Percentiles rank a stretch among this genome's conserved stretches.
Evolutionary conservation across 2,888 invertebrate species (phyloP).

Genomic region (Serrognathus titanus): DNA sequence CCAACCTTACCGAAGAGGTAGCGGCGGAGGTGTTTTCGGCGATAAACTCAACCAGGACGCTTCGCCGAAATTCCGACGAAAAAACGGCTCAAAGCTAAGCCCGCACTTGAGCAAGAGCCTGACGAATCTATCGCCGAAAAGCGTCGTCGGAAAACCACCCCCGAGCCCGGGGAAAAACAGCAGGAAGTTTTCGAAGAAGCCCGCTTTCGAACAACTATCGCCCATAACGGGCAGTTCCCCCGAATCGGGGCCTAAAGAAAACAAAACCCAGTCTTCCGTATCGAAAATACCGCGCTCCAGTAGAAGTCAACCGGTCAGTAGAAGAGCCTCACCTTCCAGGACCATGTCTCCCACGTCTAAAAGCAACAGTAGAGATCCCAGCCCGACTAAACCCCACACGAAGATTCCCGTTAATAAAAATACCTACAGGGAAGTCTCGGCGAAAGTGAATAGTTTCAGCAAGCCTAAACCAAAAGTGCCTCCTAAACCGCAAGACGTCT

Average conservation of each 20-base stretch:
- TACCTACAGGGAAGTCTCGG: conserved; percentile 42
- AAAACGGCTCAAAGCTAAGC: conserved; percentile 29
- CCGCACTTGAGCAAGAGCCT: conserved; percentile 42
- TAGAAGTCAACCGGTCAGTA: conserved; percentile 29
- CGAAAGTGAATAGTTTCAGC: conserved; percentile 45
- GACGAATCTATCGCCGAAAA: conserved; percentile 36
- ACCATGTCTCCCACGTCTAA: conserved; percentile 24
- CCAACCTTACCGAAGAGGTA: conserved; percentile 20
- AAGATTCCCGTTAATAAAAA: conserved; percentile 34
- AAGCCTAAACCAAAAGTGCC: conserved; percentile 44
- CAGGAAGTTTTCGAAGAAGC: conserved; percentile 22
- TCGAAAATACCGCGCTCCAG: conserved; percentile 35
- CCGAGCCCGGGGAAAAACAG: conserved; percentile 26
- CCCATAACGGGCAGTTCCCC: conserved; percentile 47
- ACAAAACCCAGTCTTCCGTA: conserved; percentile 42
- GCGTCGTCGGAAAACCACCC: conserved; percentile 31
- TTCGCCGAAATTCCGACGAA: conserved; percentile 24
- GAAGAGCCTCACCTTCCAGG: conserved; percentile 27
- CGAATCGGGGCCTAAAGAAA: conserved; percentile 28
- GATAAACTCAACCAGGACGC: conserved; percentile 31
- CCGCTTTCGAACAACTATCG: conserved; percentile 41
- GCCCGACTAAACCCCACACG: conserved; percentile 35
- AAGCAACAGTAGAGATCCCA: conserved; percentile 37
- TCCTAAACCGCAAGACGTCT: conserved; percentile 41
- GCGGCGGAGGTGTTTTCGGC: conserved; percentile 31